A percentile compares a stretch with the other conserved stretches of the same genome.
phyloP scores from a whole-genome alignment of 2,797 vertebrate species.

The Cyprinella venusta region DNA sequence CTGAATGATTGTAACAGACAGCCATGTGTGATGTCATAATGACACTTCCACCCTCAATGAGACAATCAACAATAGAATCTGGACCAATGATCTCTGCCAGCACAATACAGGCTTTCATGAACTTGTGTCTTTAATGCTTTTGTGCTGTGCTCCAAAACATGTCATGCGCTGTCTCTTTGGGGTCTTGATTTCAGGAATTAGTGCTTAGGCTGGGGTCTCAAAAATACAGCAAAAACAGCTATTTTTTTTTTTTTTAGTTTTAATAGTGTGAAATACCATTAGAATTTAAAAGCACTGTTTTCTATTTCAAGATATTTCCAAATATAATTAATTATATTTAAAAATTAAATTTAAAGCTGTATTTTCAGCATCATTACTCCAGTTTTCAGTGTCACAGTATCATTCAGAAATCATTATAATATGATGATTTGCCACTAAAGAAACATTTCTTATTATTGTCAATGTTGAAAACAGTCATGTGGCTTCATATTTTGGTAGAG shows the following conservation, averaged over 20 bases:
- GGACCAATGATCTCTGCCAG: conserved; percentile 13
- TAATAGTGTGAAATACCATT: neutral
- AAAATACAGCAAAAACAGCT: neutral
- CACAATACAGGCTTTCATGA: conserved; percentile 53
- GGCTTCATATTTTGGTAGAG: neutral
- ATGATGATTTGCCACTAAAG: neutral
- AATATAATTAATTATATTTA: too few relatives aligned
- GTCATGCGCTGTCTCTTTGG: neutral
- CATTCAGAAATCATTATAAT: neutral
- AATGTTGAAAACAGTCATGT: neutral
- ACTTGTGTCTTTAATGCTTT: neutral
- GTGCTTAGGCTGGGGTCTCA: neutral
- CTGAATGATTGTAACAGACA: neutral
- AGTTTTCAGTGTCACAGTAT: neutral
- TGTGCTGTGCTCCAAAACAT: conserved; percentile 35
- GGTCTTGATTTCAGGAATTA: neutral
- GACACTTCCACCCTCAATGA: conserved; percentile 35
- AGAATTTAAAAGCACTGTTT: neutral
- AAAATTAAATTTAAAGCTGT: neutral
- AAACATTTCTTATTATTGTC: neutral
- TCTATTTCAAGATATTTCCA: neutral
- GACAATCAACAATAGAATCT: conserved; percentile 33
- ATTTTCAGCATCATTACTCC: neutral
- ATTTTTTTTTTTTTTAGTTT: too few relatives aligned
- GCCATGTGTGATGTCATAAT: conserved; percentile 45